phyloP scores from a whole-genome alignment of 2,797 vertebrate species.

The Sebastes hubbsi region DNA sequence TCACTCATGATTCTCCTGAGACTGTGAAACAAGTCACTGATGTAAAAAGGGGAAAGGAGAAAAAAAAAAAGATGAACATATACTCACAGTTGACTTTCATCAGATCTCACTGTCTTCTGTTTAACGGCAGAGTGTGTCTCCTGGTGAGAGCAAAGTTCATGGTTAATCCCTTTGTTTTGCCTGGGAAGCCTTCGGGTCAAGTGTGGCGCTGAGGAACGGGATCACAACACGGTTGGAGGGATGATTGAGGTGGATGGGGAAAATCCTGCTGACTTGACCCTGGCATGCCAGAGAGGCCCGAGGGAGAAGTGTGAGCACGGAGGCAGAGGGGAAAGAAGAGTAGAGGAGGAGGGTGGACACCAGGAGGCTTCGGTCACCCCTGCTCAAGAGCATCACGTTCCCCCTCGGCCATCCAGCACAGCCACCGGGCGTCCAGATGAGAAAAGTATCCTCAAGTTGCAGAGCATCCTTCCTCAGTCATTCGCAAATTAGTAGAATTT shows the following conservation, averaged over 20 bases:
- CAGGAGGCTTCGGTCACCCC: constrained; percentile 38
- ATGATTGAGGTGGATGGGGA: constrained; percentile 49
- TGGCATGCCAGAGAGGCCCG: constrained; percentile 29
- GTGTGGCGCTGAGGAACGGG: constrained; percentile 53
- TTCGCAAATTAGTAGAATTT: constrained; percentile 16
- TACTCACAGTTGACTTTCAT: constrained; percentile 69
- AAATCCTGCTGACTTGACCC: constrained; percentile 64
- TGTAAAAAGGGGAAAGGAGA: neutral
- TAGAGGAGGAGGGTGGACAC: constrained; percentile 29
- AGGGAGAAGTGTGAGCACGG: constrained; percentile 27
- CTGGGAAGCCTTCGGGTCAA: constrained; percentile 65
- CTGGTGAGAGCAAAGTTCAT: constrained; percentile 64
- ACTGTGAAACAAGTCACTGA: constrained; percentile 19
- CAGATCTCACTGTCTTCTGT: constrained; percentile 25
- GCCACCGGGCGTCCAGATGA: constrained; percentile 3
- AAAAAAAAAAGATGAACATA: constrained; percentile 22
- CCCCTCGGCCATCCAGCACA: constrained; percentile 14
- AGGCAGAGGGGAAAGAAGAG: constrained; percentile 34
- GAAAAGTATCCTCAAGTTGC: constrained; percentile 69
- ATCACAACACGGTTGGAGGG: constrained; percentile 62
- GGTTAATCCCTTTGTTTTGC: constrained; percentile 77
- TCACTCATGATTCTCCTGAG: constrained; percentile 21
- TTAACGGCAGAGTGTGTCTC: constrained; percentile 32
- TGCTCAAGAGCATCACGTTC: constrained; percentile 41
- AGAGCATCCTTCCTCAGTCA: constrained; percentile 37